phyloP scores from a whole-genome alignment of 2,888 invertebrate genomes.

The Herminia tarsipennalis region DNA sequence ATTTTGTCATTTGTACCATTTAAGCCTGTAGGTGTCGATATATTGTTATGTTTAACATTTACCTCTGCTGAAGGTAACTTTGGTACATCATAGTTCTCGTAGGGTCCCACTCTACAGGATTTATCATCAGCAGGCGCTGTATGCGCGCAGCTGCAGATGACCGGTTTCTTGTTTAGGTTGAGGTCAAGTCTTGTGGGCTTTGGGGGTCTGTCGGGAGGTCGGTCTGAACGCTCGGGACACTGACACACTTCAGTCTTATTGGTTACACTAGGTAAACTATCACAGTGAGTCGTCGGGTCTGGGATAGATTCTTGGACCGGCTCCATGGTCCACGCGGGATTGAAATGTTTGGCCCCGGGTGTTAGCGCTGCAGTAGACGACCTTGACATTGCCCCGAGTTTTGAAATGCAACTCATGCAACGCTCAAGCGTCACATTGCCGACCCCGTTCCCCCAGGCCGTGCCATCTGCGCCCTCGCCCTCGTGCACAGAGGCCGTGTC shows the following conservation, averaged over 20 bases:
- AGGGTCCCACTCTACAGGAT: constrained; percentile 80
- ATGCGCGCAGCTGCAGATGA: constrained; percentile 54
- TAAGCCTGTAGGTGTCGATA: no score
- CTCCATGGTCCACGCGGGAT: constrained; percentile 86
- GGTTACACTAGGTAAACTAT: constrained; percentile 38
- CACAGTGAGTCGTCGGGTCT: constrained; percentile 22
- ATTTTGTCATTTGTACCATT: no score
- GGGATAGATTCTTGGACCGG: constrained; percentile 58
- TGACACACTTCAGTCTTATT: constrained; percentile 58
- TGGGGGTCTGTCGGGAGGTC: constrained; percentile 87
- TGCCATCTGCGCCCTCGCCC: constrained; percentile 53
- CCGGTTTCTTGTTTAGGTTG: constrained; percentile 62
- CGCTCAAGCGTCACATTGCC: constrained; percentile 84
- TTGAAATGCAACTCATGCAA: constrained; percentile 92
- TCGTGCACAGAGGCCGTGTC: constrained; percentile 70
- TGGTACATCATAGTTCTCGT: constrained; percentile 93
- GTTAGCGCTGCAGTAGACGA: constrained; percentile 86
- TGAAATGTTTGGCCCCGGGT: constrained; percentile 80
- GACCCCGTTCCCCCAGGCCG: constrained; percentile 59
- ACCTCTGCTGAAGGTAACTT: constrained; percentile 85
- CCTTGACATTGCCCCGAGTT: constrained; percentile 90
- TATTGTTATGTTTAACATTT: constrained; percentile 59
- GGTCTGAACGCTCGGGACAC: constrained; percentile 49
- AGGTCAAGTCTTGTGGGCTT: constrained; percentile 73
- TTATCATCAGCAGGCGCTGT: constrained; percentile 50